phyloP scores from a whole-genome alignment of 2,113 vertebrate genomes.

The Urocitellus parryii region DNA sequence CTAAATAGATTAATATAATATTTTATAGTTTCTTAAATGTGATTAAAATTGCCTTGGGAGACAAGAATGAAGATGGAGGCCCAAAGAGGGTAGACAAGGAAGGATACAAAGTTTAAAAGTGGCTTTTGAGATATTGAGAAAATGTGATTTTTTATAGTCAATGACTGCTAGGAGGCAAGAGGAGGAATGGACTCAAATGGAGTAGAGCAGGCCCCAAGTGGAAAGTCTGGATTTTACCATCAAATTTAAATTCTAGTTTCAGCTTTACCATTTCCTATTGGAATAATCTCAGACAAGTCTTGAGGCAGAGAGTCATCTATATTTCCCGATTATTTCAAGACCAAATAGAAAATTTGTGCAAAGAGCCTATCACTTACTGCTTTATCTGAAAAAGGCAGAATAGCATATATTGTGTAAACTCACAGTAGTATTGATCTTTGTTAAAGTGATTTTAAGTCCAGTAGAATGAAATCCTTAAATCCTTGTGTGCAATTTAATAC shows the following conservation, averaged over 20 bases:
- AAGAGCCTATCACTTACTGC: background rate
- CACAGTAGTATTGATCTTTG: background rate
- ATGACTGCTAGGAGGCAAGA: accelerated
- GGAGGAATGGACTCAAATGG: background rate
- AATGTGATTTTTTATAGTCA: background rate
- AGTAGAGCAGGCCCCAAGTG: background rate
- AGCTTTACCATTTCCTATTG: background rate
- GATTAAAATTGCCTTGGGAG: constrained; percentile 3
- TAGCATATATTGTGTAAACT: background rate
- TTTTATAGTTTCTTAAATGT: background rate
- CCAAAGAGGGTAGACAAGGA: background rate
- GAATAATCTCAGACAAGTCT: background rate
- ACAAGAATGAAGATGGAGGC: background rate
- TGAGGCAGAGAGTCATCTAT: background rate
- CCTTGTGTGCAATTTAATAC: background rate
- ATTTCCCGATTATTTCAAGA: constrained; percentile 16
- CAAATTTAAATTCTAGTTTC: background rate
- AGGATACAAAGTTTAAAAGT: background rate
- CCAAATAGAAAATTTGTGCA: constrained; percentile 21
- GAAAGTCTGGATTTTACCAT: background rate
- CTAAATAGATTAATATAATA: background rate
- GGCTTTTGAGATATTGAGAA: background rate
- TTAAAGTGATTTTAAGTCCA: background rate
- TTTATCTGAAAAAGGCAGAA: background rate
- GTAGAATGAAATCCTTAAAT: background rate